Evolutionary conservation across 2,888 invertebrate species (phyloP).

Genomic region (Clunio marinus): DNA sequence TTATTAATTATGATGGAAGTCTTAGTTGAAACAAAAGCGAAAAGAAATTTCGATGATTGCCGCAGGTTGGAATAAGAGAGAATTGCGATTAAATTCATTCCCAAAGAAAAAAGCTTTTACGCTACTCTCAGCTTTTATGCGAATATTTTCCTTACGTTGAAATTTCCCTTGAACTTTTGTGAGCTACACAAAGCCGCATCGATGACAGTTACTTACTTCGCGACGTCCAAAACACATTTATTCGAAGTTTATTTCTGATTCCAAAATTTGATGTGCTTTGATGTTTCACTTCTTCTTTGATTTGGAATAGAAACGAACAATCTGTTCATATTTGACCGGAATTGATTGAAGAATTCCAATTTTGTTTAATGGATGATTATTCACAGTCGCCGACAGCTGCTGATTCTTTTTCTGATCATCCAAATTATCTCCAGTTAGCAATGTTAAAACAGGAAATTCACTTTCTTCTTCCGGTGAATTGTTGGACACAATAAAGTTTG

Average conservation of each 20-base stretch:
- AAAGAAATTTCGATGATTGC: too few species aligned
- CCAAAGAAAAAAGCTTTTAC: background rate
- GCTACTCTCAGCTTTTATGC: background rate
- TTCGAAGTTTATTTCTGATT: constrained; percentile 3
- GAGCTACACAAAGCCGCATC: background rate
- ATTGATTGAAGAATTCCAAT: constrained; percentile 75
- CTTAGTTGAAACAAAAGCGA: too few species aligned
- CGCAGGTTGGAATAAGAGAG: too few species aligned
- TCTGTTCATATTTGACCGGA: constrained; percentile 76
- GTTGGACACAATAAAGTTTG: constrained; percentile 50
- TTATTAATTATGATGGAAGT: too few species aligned
- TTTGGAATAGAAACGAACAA: constrained; percentile 76
- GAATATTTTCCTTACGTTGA: constrained; percentile 7
- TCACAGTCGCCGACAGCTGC: constrained; percentile 57
- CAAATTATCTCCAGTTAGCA: constrained; percentile 63
- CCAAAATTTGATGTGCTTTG: constrained; percentile 8
- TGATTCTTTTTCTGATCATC: constrained; percentile 49
- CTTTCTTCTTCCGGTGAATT: constrained; percentile 52
- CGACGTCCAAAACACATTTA: background rate
- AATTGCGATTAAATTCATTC: too few species aligned
- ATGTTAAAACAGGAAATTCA: constrained; percentile 60
- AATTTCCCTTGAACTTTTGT: constrained; percentile 16
- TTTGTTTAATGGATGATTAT: constrained; percentile 70
- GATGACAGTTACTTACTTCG: background rate
- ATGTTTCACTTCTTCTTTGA: constrained; percentile 61